Evolutionary conservation across 2,888 invertebrate species (phyloP).

Genomic region (Platycheirus rosarum): DNA sequence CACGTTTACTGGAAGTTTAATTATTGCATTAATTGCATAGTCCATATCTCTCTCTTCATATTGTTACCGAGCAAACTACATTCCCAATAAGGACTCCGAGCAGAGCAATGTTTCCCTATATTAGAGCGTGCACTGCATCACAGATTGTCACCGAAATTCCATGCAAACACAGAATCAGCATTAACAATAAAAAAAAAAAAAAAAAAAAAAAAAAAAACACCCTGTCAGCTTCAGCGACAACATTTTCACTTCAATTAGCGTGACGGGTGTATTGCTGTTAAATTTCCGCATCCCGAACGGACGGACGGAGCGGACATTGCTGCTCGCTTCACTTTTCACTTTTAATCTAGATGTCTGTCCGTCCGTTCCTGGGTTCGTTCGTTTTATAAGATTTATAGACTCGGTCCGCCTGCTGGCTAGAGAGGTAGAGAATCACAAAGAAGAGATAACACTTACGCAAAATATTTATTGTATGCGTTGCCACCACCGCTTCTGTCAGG

Average conservation of each 20-base stretch:
- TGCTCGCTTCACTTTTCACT: conserved; percentile 19
- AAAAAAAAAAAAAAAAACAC: conserved; percentile 12
- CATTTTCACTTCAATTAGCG: conserved; percentile 50
- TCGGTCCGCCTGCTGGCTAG: neutral
- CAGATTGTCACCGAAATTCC: conserved; percentile 24
- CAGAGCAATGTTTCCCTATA: conserved; percentile 14
- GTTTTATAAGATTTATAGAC: conserved; percentile 32
- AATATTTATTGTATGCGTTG: conserved; percentile 80
- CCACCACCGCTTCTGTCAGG: conserved; percentile 80
- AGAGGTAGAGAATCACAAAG: neutral
- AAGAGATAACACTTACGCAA: conserved; percentile 78
- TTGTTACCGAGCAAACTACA: conserved; percentile 34
- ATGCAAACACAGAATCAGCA: conserved; percentile 33
- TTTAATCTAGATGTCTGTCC: conserved; percentile 29
- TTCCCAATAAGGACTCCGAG: neutral
- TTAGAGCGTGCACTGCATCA: conserved; percentile 40
- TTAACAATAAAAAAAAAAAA: conserved; percentile 18
- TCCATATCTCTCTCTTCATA: conserved; percentile 39
- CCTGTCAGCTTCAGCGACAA: conserved; percentile 33
- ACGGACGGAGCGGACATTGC: conserved; percentile 20
- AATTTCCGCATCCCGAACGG: conserved; percentile 24
- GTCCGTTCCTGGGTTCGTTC: neutral
- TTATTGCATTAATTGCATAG: conserved; percentile 65
- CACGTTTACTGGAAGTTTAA: conserved; percentile 57
- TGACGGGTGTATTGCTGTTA: conserved; percentile 43